Evolutionary conservation across 2,113 vertebrate genomes (phyloP), one percentile per base, ranked within the genome.

Genomic region (Uria lomvia): DNA sequence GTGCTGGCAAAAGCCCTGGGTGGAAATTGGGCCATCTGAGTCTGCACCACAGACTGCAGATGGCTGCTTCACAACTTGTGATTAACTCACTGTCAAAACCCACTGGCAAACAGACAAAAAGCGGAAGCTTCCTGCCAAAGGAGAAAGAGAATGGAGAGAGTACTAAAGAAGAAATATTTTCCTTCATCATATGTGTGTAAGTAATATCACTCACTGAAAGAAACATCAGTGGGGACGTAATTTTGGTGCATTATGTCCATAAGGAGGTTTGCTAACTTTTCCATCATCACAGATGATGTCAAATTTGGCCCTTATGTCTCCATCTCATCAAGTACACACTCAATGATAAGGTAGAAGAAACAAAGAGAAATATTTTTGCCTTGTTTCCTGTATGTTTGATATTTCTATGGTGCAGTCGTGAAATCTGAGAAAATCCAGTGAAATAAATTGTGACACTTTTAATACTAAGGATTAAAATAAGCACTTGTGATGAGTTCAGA

Each of bases 31-130:
- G 47, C 47, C 65, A 27, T 23, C 22, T 9, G 67, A 86, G 29
- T 32, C 81, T 79, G 49, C 71, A 79, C 5, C 29, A 55, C 59
- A 50, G 60, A 29, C 60, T 72, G 42, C 55, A 78, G 43, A 26
- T 42, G 47, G 75, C 77, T 84, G 50, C 0, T 0, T 89, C 52
- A 78, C 66, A 49, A n/a, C 42, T 78, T 52, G 38, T 77, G 32
- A 85, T 71, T 63, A 85, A 77, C 36, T 74, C 56, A 29, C 45
- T 87, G 60, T 50, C 60, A 93, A 93, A 92, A 87, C 42, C 7
- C 47, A 60, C 42, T 1, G 0, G 30, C 74, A 91, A 92, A 56
- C 10, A 38, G 66, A 78, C 27, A 88, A 83, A 82, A 88, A 86
- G 40, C 20, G 87, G 23, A 43, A 68, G 17, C 49, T 90, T 70